Evolutionary conservation across 2,113 vertebrate species (phyloP), one percentile per base, ranked within the genome.

Genomic region (Ageneiosus marmoratus): DNA sequence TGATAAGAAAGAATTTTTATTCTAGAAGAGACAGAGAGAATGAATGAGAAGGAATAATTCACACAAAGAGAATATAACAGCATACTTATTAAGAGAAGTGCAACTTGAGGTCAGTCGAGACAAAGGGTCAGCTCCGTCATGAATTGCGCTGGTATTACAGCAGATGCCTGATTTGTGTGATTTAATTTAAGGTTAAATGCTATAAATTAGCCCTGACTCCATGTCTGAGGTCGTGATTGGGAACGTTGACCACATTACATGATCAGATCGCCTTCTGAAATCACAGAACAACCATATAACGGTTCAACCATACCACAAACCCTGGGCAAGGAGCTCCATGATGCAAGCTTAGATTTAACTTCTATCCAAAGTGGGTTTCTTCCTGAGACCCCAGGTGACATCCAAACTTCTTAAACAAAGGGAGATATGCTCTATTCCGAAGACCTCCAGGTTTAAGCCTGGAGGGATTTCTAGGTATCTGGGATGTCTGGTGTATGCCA

Each of bases 1-100:
- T 82, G 76, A 77, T 80, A 46, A 48, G 56, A 65, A 86, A 63
- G 34, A 53, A 67, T 79, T 77, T 65, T 60, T 48, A 46, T 48
- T 65, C 53, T 7, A 24, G 6, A 41, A 27, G 20, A 55, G 24
- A 56, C 29, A 10, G 6, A 46, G 29, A 10, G 13, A 41, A 5
- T 5, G 13, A 41, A 5, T 5, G 37, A 74, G 37, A 74, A 24
- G 27, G 27, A 41, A 51, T 29, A 18, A 53, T 32, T 75, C 50
- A 75, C 53, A 73, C 51, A 81, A 73, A 73, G n/a, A 72, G 53
- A 5, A 58, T 74, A 24, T 34, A 76, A 55, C 29, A 55, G 9
- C 1, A 24, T 37, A 13, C 50, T 34, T 76, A 34, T 76, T 22
- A 76, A 53, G 18, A 60, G 55, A 50, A 74, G 53, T 24, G 44